Evolutionary conservation across 2,888 invertebrate species (phyloP).

Genomic region (Oscheius sp.): DNA sequence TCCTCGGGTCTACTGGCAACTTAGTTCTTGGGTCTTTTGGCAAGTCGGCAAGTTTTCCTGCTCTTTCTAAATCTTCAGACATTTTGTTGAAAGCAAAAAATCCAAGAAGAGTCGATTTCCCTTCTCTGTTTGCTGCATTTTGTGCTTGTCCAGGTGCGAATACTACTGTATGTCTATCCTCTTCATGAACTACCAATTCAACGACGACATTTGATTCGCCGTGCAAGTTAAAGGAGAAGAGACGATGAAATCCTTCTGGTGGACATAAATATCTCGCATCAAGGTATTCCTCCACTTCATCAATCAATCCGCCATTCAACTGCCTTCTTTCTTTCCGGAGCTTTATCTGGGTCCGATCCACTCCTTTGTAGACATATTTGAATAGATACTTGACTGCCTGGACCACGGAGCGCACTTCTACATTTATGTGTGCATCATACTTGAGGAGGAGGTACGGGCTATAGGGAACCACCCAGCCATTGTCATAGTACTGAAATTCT

Average conservation of each 20-base stretch:
- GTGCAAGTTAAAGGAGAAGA: constrained; percentile 7
- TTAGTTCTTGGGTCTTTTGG: too few species aligned
- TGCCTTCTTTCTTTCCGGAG: not conserved
- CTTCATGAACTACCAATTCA: not conserved
- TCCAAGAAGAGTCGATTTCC: not conserved
- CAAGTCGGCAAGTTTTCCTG: not conserved
- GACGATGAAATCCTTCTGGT: constrained; percentile 38
- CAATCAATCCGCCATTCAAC: constrained; percentile 6
- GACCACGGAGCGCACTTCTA: constrained; percentile 64
- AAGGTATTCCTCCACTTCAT: constrained; percentile 36
- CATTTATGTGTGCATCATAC: constrained; percentile 59
- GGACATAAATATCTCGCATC: constrained; percentile 41
- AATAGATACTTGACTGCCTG: constrained; percentile 45
- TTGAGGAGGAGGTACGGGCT: constrained; percentile 54
- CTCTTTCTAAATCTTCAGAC: not conserved
- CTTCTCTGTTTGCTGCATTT: not conserved
- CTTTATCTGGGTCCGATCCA: constrained; percentile 8
- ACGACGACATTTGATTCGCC: constrained; percentile 9
- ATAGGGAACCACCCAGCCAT: constrained; percentile 70
- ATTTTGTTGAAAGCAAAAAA: not conserved
- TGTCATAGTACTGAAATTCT: too few species aligned
- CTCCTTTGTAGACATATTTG: constrained; percentile 59
- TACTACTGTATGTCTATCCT: not conserved
- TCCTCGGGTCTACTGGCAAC: not conserved
- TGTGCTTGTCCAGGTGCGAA: not conserved